Base-by-base conservation (phyloP, 2,797 vertebrate genomes). In the Thalassophryne amazonica region DNA sequence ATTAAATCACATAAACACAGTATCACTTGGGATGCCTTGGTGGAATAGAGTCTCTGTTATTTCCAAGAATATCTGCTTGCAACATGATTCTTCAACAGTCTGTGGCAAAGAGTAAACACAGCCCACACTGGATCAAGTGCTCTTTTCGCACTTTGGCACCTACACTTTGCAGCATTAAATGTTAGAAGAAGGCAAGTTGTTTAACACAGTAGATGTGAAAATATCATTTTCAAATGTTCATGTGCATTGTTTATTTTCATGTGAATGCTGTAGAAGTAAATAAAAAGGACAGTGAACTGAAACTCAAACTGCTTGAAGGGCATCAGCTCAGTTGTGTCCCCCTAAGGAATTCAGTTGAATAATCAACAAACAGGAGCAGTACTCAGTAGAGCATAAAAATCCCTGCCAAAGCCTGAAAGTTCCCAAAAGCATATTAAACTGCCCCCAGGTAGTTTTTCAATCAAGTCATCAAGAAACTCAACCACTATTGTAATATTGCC, bases 1-100 rank as follows among this genome's bases (percentile, higher is more conserved):
- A 78, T 84, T 84, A 69, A 85, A 85, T 76, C 55, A 70, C 43
- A 55, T 22, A 35, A 53, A 65, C 50, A 53, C 70, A 63, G 37
- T 48, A 80, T 64, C 70, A 78, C 68, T 70, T 73, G 74, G 67
- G 73, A 85, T 45, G 47, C 22, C 22, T 11, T 17, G 53, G 56
- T 19, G 28, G 54, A 50, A 37, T 56, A 10, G 48, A 55, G 56
- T 19, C 18, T 42, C 14, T 30, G 21, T 40, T 55, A 36, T 68
- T 54, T 51, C 55, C 17, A 50, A 54, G 28, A 31, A 25, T 23
- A 27, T 45, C 19, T 54, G 41, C 58, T 41, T 33, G 20, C 62
- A 70, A 60, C 21, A 28, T 15, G 52, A 71, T 64, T 59, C 24
- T 31, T 45, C 27, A 67, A 25, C 49, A 46, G 55, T 73, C 52